A percentile compares a stretch with the other conserved stretches of the same genome.
These are phyloP conservation scores for Trinectes maculatus DNA, from an alignment of 2,113 vertebrate species.

Conservation along the genomic window DNA sequence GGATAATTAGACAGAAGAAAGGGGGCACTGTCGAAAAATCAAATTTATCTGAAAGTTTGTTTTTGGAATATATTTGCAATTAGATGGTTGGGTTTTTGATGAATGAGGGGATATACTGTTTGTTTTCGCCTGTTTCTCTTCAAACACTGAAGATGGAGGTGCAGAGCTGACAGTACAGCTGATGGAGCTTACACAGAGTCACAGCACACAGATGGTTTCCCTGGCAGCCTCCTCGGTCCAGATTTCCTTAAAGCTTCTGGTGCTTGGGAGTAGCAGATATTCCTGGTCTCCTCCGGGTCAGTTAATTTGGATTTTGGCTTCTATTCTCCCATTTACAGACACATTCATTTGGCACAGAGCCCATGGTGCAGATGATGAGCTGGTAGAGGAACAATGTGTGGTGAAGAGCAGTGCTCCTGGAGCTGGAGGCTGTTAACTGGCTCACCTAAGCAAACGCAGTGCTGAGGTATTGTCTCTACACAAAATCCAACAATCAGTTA, in stretches of 20 bases:
- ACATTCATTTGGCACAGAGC: slow-evolving; percentile 55
- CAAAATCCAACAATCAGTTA: slow-evolving; percentile 20
- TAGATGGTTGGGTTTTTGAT: slow-evolving; percentile 8
- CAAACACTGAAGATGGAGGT: slow-evolving; percentile 56
- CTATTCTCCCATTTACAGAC: slow-evolving; percentile 49
- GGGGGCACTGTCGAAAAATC: background rate
- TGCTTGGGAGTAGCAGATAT: slow-evolving; percentile 60
- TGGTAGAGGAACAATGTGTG: slow-evolving; percentile 48
- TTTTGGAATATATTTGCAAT: slow-evolving; percentile 5
- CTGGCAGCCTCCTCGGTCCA: slow-evolving; percentile 64
- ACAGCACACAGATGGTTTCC: slow-evolving; percentile 69
- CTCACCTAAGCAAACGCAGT: slow-evolving; percentile 20
- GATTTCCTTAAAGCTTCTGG: slow-evolving; percentile 63
- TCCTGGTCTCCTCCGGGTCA: slow-evolving; percentile 60
- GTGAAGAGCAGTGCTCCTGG: slow-evolving; percentile 22
- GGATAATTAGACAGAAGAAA: too few relatives aligned
- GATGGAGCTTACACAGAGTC: slow-evolving; percentile 63
- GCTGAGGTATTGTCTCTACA: slow-evolving; percentile 40
- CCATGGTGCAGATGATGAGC: slow-evolving; percentile 46
- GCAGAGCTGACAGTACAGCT: slow-evolving; percentile 59
- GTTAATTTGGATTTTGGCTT: slow-evolving; percentile 69
- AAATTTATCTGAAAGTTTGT: too few relatives aligned
- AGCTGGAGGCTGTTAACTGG: slow-evolving; percentile 31
- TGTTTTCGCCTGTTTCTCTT: slow-evolving; percentile 32
- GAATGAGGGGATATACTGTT: slow-evolving; percentile 15